Evolutionary conservation across 2,888 invertebrate genomes (phyloP).

Genomic region (Polydrusus cervinus): DNA sequence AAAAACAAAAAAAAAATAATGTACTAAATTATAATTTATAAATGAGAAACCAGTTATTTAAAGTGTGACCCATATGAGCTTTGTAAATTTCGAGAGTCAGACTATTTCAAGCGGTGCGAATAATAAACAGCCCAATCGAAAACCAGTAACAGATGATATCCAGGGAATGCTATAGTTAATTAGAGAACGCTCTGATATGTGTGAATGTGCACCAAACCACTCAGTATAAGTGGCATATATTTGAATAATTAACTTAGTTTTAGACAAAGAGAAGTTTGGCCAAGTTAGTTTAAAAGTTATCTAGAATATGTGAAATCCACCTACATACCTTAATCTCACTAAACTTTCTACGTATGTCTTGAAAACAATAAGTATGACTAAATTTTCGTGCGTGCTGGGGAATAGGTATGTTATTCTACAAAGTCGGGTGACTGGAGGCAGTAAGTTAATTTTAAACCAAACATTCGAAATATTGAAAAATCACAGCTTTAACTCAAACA

Average conservation of each 20-base stretch:
- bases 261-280: conserved; percentile 57
- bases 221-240: conserved; percentile 62
- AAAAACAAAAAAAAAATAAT: too few relatives aligned
- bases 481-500: too few relatives aligned
- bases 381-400: conserved; percentile 21
- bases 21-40: too few relatives aligned
- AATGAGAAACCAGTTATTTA: neutral
- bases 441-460: too few relatives aligned
- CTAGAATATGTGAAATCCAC: conserved; percentile 24
- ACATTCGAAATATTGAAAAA: too few relatives aligned
- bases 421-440: too few relatives aligned
- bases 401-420: neutral
- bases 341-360: conserved; percentile 34
- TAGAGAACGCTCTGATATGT: conserved; percentile 47
- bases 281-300: conserved; percentile 47
- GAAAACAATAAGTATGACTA: conserved; percentile 32
- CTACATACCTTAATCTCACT: conserved; percentile 33
- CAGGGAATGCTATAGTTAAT: conserved; percentile 50
- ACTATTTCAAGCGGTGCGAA: conserved; percentile 26
- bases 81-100: conserved; percentile 34
- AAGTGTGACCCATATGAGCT: conserved; percentile 1
- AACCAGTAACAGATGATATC: conserved; percentile 52
- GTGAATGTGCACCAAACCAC: conserved; percentile 48
- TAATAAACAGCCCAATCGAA: conserved; percentile 50
- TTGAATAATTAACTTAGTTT: conserved; percentile 65